Base-by-base conservation (phyloP, 2,888 invertebrate genomes). In the Cephus spinipes region DNA sequence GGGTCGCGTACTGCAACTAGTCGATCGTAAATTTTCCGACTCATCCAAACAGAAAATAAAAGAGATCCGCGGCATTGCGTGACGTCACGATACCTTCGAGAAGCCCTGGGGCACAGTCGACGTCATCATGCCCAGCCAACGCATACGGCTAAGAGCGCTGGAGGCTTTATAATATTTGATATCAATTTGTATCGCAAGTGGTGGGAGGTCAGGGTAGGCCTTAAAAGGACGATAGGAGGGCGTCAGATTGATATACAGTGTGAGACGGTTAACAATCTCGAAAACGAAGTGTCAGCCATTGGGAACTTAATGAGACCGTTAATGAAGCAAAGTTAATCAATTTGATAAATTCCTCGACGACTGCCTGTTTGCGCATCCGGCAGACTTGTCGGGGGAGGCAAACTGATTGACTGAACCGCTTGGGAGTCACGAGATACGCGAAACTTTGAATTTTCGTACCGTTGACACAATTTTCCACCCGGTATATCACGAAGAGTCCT, bases 301-400 rank as follows among this genome's bases (percentile, higher is more conserved):
- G 35, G 71, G 69, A 75, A 69, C 74, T 81, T 75, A 79, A 79
- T 75, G 79, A 79, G 76, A 35, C 40, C 74, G 76, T 75, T 76
- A 75, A 79, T 77, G 79, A 79, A 76, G 76, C 73, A 75, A 73
- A 78, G 76, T 81, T 76, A 77, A 81, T 81, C 76, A 79, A 76
- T 76, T 76, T 77, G 34, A 75, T 71, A 78, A 80, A 79, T 76
- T 36, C 68, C 68, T 75, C 31, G 4, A n/a, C 35, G 9, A 32
- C 69, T 69, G 11, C 4, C 30, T 69, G 31, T 9, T 69, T 15
- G 30, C 69, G 30, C 15, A 69, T 30, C 69, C 31, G 69, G 15
- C 69, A 9, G 69, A 30, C 40, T 40, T 40, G 40, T 40, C 69
- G 11, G 69, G 30, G 69, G 30, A 15, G 12, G 69, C 6, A 32